phyloP scores from a whole-genome alignment of 2,888 invertebrate species.

The Agrochola lota region DNA sequence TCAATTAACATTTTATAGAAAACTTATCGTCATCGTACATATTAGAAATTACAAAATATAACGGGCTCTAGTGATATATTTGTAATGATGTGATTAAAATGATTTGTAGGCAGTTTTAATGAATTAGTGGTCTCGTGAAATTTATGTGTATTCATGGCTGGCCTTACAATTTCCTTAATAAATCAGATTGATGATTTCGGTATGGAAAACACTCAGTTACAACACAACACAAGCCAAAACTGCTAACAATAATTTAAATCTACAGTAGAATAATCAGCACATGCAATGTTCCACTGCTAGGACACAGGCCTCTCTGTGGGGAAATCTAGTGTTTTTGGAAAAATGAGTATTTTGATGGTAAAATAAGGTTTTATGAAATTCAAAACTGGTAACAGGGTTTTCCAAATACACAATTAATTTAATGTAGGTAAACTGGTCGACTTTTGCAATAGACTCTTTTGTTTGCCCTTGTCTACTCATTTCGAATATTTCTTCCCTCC shows the following conservation, averaged over 20 bases:
- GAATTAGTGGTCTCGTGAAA: slow-evolving; percentile 23
- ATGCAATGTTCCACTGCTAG: no score
- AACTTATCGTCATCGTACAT: background rate
- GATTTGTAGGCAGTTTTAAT: slow-evolving; percentile 18
- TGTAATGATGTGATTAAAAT: slow-evolving; percentile 11
- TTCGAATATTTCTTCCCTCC: no score
- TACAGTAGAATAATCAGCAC: no score
- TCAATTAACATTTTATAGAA: background rate
- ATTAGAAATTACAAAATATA: background rate
- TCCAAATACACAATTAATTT: no score
- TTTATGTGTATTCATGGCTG: slow-evolving; percentile 3
- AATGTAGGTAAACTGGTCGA: no score
- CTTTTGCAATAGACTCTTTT: no score
- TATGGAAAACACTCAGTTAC: slow-evolving; percentile 13
- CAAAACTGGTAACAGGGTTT: no score
- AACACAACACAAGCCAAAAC: background rate
- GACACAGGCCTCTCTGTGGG: no score
- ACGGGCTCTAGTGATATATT: background rate
- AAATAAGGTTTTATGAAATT: no score
- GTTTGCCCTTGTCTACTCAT: no score
- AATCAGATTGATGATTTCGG: slow-evolving; percentile 18
- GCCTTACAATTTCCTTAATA: slow-evolving; percentile 31
- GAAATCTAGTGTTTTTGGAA: background rate
- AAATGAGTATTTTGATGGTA: background rate
- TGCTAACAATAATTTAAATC: no score